Conservation (phyloP, 2,888 invertebrate species). For the Sisyra nigra region DNA sequence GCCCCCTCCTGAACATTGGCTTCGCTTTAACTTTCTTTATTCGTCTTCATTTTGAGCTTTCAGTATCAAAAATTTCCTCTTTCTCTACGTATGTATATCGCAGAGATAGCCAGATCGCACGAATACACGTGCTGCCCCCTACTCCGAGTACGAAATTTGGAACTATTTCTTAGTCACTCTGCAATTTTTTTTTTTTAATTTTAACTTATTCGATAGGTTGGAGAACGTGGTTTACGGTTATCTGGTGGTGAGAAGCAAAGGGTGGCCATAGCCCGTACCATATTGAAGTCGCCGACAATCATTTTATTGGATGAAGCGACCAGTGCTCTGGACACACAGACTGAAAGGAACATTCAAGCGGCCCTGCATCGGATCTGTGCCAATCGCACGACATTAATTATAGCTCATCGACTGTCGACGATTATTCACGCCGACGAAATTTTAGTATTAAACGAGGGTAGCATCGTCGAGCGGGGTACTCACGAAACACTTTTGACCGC, state of each 20-base stretch:
- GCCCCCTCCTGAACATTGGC: too few species aligned
- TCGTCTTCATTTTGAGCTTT: too few species aligned
- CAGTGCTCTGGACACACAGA: conserved; percentile 88
- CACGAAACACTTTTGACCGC: conserved; percentile 49
- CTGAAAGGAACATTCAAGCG: conserved; percentile 79
- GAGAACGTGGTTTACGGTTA: conserved; percentile 84
- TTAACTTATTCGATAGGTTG: conserved; percentile 42
- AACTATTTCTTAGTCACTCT: too few species aligned
- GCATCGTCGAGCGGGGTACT: conserved; percentile 81
- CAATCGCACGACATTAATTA: conserved; percentile 82
- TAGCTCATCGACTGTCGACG: conserved; percentile 89
- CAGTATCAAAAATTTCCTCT: too few species aligned
- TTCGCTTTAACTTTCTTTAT: too few species aligned
- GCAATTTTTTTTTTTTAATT: neutral
- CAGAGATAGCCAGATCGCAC: too few species aligned
- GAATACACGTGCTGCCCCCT: too few species aligned
- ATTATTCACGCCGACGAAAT: conserved; percentile 92
- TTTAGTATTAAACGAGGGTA: conserved; percentile 79
- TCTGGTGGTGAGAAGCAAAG: conserved; percentile 98
- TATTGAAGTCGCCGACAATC: conserved; percentile 80
- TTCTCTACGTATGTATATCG: too few species aligned
- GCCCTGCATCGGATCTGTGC: conserved; percentile 61
- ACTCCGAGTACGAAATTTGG: too few species aligned
- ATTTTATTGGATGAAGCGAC: conserved; percentile 91
- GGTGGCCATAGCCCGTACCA: conserved; percentile 89